phyloP scores from a whole-genome alignment of 2,797 vertebrate genomes.

The Peromyscus nudipes region DNA sequence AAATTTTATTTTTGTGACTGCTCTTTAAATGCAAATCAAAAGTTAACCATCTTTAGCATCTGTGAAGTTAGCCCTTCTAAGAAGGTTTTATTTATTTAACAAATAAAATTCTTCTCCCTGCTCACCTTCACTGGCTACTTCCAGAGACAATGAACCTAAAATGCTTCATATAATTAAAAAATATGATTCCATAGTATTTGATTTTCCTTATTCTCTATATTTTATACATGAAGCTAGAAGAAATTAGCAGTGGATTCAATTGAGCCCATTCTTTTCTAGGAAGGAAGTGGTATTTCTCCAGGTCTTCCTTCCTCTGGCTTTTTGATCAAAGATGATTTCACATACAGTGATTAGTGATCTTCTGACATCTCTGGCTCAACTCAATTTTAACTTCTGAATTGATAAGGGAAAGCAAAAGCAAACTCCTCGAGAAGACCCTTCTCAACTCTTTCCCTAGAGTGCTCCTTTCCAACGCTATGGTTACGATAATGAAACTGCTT shows the following conservation, averaged over 20 bases:
- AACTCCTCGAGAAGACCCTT: conserved; percentile 75
- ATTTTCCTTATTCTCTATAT: conserved; percentile 10
- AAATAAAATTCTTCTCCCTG: conserved; percentile 57
- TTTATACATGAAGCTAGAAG: conserved; percentile 69
- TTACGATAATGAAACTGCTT: conserved; percentile 95
- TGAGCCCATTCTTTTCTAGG: conserved; percentile 67
- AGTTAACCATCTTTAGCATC: background rate
- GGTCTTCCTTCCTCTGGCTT: conserved; percentile 66
- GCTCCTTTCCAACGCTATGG: conserved; percentile 94
- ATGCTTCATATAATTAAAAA: conserved; percentile 59
- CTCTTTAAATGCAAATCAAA: background rate
- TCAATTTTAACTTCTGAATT: conserved; percentile 68
- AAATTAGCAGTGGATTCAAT: conserved; percentile 77
- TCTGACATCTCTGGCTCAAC: conserved; percentile 82
- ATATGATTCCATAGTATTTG: background rate
- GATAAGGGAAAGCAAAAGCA: conserved; percentile 71
- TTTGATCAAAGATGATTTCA: conserved; percentile 86
- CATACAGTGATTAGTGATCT: conserved; percentile 82
- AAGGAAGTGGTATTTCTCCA: conserved; percentile 82
- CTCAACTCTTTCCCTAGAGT: conserved; percentile 87
- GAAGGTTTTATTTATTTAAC: conserved; percentile 48
- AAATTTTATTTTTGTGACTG: conserved; percentile 3
- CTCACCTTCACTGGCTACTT: background rate
- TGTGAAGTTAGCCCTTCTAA: background rate
- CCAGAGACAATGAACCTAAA: conserved; percentile 56